Conservation (phyloP, 2,888 invertebrate genomes). For the Lithophane ornitopus region DNA sequence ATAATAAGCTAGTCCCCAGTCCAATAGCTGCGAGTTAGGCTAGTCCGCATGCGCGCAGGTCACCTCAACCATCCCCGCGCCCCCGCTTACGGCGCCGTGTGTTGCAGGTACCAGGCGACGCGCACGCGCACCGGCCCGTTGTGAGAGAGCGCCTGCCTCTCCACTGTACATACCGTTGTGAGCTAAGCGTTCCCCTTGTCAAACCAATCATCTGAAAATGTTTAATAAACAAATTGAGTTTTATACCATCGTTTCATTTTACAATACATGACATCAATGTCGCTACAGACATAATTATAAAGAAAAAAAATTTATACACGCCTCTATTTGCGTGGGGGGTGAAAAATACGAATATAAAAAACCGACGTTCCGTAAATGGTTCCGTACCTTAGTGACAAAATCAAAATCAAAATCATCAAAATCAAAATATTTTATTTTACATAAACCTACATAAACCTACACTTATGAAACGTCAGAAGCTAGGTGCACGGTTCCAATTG, state of each 20-base stretch:
- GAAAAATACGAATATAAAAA: too few relatives aligned
- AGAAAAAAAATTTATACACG: too few relatives aligned
- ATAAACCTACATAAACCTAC: too few relatives aligned
- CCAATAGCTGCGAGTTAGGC: conserved; percentile 20
- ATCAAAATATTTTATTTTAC: too few relatives aligned
- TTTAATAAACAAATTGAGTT: conserved; percentile 79
- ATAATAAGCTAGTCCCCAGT: not conserved
- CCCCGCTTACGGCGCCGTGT: not conserved
- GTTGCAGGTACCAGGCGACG: conserved; percentile 52
- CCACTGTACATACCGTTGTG: conserved; percentile 72
- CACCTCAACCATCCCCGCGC: conserved; percentile 17
- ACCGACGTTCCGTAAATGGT: too few relatives aligned
- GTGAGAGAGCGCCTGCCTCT: conserved; percentile 45
- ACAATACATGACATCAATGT: not conserved
- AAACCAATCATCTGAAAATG: conserved; percentile 76
- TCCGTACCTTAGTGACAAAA: too few relatives aligned
- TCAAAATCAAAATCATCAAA: too few relatives aligned
- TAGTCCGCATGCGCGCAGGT: conserved; percentile 50
- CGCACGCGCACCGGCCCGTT: conserved; percentile 20
- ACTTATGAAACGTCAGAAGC: too few relatives aligned
- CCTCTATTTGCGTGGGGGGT: too few relatives aligned
- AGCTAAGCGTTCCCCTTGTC: conserved; percentile 73
- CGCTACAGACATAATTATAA: not conserved
- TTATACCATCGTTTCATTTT: conserved; percentile 68
- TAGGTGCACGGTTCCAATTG: too few relatives aligned